Percentiles rank a stretch among this genome's conserved stretches.
Evolutionary conservation across 2,797 vertebrate genomes (phyloP).

Genomic region (Parauchenoglanis ngamensis): DNA sequence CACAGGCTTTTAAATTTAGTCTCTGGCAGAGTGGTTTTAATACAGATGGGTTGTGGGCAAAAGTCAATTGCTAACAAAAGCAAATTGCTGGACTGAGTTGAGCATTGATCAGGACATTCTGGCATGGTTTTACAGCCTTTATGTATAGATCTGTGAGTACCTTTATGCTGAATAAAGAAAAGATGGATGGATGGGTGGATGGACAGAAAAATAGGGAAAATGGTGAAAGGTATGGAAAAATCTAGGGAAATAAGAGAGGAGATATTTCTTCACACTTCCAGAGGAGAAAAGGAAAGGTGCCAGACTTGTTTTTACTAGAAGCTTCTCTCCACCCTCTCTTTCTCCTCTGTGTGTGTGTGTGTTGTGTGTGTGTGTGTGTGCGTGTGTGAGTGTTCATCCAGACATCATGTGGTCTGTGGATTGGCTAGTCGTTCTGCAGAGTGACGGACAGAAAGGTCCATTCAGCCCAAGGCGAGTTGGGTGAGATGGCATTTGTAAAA

Average conservation of each 20-base stretch:
- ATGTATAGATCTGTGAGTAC: conserved; percentile 7
- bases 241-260: conserved; percentile 28
- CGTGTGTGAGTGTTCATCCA: conserved; percentile 33
- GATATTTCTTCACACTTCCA: conserved; percentile 44
- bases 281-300: conserved; percentile 46
- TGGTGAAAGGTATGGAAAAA: background rate
- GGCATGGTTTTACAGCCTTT: background rate
- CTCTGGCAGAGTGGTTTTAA: conserved; percentile 20
- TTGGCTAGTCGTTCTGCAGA: conserved; percentile 38
- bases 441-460: conserved; percentile 42
- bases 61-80: conserved; percentile 30
- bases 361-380: conserved; percentile 13
- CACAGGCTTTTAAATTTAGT: background rate
- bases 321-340: conserved; percentile 25
- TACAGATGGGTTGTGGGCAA: conserved; percentile 31
- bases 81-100: conserved; percentile 13
- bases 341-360: conserved; percentile 16
- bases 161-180: background rate
- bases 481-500: conserved; percentile 48
- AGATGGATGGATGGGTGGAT: background rate
- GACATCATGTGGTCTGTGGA: conserved; percentile 44
- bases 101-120: background rate
- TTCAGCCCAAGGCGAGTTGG: conserved; percentile 41
- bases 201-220: background rate
- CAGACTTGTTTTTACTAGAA: conserved; percentile 46